Evolutionary conservation across 2,113 vertebrate species (phyloP).

Genomic region (Raja brachyura): DNA sequence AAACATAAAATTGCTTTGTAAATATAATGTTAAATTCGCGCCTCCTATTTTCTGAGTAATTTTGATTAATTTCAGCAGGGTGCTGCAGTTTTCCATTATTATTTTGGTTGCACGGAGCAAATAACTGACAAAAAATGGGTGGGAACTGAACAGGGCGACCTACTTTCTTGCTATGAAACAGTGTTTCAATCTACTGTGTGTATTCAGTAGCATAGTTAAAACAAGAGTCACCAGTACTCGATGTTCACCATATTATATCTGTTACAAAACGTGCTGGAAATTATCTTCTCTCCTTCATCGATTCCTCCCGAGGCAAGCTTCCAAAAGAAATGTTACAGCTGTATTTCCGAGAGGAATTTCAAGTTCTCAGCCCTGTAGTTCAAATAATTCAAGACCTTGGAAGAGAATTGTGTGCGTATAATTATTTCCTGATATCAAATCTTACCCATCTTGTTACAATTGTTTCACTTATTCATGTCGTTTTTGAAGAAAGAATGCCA

Average conservation of each 20-base stretch:
- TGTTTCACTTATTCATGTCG: not conserved
- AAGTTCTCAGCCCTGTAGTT: not conserved
- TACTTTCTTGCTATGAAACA: conserved; percentile 4
- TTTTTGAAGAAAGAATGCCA: not conserved
- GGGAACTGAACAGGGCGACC: not conserved
- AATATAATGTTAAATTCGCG: not conserved
- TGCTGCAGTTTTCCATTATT: not conserved
- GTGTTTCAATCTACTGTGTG: not conserved
- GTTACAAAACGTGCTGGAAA: not conserved
- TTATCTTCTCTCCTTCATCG: not conserved
- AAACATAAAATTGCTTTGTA: not conserved
- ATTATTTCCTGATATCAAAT: not conserved
- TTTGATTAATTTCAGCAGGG: not conserved
- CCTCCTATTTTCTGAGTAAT: not conserved
- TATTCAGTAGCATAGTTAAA: not conserved
- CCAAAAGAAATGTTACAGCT: not conserved
- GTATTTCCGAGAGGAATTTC: not conserved
- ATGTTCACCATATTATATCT: not conserved
- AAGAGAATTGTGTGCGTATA: not conserved
- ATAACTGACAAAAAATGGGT: not conserved
- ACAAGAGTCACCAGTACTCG: not conserved
- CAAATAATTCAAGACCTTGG: not conserved
- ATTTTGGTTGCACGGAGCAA: not conserved
- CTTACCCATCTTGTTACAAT: not conserved
- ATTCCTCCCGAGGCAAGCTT: too few species aligned